These are phyloP conservation scores for Trichonephila clavata DNA, from an alignment of 1,140 invertebrate genomes.

Conservation along the genomic window DNA sequence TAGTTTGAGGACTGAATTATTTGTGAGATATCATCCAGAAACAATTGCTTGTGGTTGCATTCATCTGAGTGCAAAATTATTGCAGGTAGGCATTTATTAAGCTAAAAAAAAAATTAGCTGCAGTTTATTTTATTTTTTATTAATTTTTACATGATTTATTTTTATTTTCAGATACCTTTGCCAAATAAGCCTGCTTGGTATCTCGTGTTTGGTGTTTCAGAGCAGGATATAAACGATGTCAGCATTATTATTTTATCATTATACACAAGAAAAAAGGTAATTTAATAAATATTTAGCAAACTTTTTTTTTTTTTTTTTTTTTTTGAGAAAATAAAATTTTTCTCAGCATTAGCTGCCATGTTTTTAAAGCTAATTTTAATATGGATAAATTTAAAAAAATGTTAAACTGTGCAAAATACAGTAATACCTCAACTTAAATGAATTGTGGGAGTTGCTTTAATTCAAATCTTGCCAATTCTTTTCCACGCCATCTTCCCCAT, in stretches of 20 bases:
- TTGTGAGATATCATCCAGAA: slow-evolving; percentile 96
- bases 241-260: slow-evolving; percentile 91
- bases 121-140: too few species aligned
- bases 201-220: slow-evolving; percentile 90
- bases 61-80: slow-evolving; percentile 93
- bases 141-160: not conserved
- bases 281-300: not conserved
- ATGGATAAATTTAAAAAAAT: too few species aligned
- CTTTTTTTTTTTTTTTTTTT: too few species aligned
- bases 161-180: slow-evolving; percentile 85
- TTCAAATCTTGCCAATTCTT: too few species aligned
- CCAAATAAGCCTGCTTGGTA: slow-evolving; percentile 95
- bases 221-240: slow-evolving; percentile 92
- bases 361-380: too few species aligned
- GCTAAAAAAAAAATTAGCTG: not conserved
- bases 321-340: too few species aligned
- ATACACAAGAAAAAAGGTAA: slow-evolving; percentile 90
- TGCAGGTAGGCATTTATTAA: slow-evolving; percentile 83
- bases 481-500: too few species aligned
- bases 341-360: too few species aligned
- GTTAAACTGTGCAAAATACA: too few species aligned
- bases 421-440: too few species aligned
- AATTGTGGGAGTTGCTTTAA: too few species aligned
- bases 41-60: slow-evolving; percentile 99
- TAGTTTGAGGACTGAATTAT: slow-evolving; percentile 97